Base-by-base conservation (phyloP, 2,797 vertebrate genomes). In the Tamandua tetradactyla region DNA sequence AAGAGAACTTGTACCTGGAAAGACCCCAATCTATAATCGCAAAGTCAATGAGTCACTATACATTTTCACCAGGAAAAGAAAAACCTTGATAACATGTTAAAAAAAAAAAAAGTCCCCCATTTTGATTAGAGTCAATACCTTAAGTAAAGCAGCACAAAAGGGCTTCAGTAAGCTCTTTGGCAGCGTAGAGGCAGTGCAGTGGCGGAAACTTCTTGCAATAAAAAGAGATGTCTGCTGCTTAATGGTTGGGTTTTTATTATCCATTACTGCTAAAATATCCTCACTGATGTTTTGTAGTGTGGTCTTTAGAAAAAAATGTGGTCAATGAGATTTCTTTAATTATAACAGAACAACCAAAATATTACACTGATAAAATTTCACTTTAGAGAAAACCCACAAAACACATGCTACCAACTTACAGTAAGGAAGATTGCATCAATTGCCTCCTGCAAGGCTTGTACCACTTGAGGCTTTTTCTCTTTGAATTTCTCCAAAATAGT, bases 401-500 rank as follows among this genome's bases (percentile, higher is more conserved):
- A 59, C n/a, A 82, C 25, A 52, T 40, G 25, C 25, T 37, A 59
- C 47, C 12, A 35, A 98, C 99, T 99, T 97, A 99, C 99, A 22
- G 99, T 99, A 79, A 99, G 98, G 97, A 99, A 99, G 95, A 99
- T 98, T 55, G 99, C 99, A 97, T 99, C 99, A 23, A 99, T 99
- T 8, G 99, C 99, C 96, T 99, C 99, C 96, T 99, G 99, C 94
- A 99, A 98, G 9, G 99, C 99, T 98, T 99, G 99, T 3, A 99
- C 99, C 49, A 99, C 99, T 96, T 99, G 99, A 96, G 98, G 99
- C 87, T 99, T 99, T 98, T 99, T 99, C 97, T 99, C 99, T 97
- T 99, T 99, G 93, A 99, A 99, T 98, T 99, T 99, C 96, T 99
- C 99, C 93, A 99, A 97, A 97, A 99, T 98, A 30, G 99, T 99